Conservation (phyloP, 2,113 vertebrate species). For the Tympanuchus pallidicinctus region DNA sequence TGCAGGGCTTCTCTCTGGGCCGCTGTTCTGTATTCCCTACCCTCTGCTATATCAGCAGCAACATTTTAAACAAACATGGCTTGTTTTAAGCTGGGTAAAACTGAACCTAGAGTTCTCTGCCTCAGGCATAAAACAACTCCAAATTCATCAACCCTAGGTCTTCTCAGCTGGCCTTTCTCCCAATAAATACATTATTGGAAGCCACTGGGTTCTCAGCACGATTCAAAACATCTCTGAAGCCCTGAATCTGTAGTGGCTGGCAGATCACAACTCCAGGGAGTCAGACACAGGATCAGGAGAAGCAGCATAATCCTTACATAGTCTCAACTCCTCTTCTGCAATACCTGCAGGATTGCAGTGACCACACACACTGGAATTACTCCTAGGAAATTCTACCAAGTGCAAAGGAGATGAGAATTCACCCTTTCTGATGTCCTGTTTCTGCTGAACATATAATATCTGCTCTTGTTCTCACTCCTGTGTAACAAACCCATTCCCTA, state of each 20-base stretch:
- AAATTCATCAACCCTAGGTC: neutral
- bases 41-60: neutral
- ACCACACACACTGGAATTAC: neutral
- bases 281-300: neutral
- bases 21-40: neutral
- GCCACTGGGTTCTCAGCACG: neutral
- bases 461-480: neutral
- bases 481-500: neutral
- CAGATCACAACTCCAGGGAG: neutral
- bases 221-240: neutral
- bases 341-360: neutral
- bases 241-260: neutral
- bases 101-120: neutral
- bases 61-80: neutral
- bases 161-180: neutral
- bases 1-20: neutral
- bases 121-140: neutral
- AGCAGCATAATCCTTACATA: neutral
- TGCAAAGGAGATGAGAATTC: neutral
- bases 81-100: neutral
- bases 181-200: neutral
- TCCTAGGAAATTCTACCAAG: neutral
- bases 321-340: neutral
- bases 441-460: neutral
- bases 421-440: neutral